Evolutionary conservation across 2,113 vertebrate species (phyloP).

Genomic region (Zosterops japonicus): DNA sequence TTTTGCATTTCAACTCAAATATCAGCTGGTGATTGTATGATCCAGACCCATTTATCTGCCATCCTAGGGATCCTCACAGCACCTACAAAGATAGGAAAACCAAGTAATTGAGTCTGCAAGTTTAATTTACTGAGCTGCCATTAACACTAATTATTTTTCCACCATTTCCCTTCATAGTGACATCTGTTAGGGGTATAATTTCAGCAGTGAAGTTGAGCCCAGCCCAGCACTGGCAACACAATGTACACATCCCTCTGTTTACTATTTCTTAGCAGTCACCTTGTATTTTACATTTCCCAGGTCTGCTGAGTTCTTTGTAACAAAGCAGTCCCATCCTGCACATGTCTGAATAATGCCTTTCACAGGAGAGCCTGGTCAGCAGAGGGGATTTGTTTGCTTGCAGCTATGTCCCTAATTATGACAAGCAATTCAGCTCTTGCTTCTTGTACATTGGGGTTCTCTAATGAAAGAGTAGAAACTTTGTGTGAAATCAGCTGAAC

Average conservation of each 20-base stretch:
- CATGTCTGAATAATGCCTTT: fast-evolving
- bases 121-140: not conserved
- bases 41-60: not conserved
- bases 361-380: not conserved
- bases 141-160: not conserved
- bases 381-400: not conserved
- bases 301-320: not conserved
- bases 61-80: not conserved
- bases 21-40: not conserved
- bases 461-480: not conserved
- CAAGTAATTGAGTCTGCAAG: not conserved
- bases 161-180: not conserved
- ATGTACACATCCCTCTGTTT: not conserved
- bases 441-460: not conserved
- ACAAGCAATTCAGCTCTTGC: not conserved
- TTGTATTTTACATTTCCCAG: not conserved
- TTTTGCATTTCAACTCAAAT: not conserved
- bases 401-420: not conserved
- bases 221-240: not conserved
- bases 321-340: fast-evolving
- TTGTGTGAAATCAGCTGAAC: not conserved
- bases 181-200: not conserved
- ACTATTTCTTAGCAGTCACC: not conserved
- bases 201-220: not conserved
- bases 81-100: not conserved